These are phyloP conservation scores for Umimayanthus kanabou DNA, from an alignment of 92 coral and sea anemone genomes.

Conservation along the genomic window DNA sequence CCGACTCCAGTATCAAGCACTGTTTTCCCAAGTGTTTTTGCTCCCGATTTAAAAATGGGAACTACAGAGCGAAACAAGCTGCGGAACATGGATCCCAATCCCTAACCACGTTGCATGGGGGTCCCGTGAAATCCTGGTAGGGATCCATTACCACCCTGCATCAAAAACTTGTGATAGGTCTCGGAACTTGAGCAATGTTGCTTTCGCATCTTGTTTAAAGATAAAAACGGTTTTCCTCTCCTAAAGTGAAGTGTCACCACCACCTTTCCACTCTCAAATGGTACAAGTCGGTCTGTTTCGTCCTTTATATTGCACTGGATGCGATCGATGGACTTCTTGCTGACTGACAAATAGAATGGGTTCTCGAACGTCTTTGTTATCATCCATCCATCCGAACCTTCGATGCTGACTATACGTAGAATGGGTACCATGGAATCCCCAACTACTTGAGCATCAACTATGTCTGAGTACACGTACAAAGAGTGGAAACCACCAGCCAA, in stretches of 20 bases:
- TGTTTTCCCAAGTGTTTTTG: slow-evolving; percentile 47
- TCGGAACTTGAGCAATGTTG: slow-evolving; percentile 5
- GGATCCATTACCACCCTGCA: slow-evolving; percentile 21
- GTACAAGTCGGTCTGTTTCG: slow-evolving; percentile 58
- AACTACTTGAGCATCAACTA: slow-evolving; percentile 47
- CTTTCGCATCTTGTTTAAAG: slow-evolving; percentile 16
- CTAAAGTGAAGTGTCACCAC: slow-evolving; percentile 54
- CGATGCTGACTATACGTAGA: slow-evolving; percentile 48
- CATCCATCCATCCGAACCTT: slow-evolving; percentile 44
- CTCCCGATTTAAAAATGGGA: slow-evolving; percentile 41
- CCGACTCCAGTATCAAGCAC: slow-evolving; percentile 44
- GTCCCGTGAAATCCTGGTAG: slow-evolving; percentile 39
- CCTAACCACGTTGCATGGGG: slow-evolving; percentile 50
- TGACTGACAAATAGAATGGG: slow-evolving; percentile 50
- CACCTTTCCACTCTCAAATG: slow-evolving; percentile 61
- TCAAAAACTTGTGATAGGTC: slow-evolving; percentile 23
- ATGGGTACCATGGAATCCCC: slow-evolving; percentile 56
- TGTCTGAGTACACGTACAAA: slow-evolving; percentile 50
- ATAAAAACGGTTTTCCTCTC: slow-evolving; percentile 38
- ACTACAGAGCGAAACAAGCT: slow-evolving; percentile 47
- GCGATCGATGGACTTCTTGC: slow-evolving; percentile 44
- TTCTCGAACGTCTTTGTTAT: slow-evolving; percentile 53
- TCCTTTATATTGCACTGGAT: slow-evolving; percentile 66
- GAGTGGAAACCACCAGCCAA: slow-evolving; percentile 43
- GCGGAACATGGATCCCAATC: slow-evolving; percentile 51